A percentile compares a stretch with the other conserved stretches of the same genome.
Evolutionary conservation across 2,113 vertebrate genomes (phyloP).

Genomic region (Panthera uncia): DNA sequence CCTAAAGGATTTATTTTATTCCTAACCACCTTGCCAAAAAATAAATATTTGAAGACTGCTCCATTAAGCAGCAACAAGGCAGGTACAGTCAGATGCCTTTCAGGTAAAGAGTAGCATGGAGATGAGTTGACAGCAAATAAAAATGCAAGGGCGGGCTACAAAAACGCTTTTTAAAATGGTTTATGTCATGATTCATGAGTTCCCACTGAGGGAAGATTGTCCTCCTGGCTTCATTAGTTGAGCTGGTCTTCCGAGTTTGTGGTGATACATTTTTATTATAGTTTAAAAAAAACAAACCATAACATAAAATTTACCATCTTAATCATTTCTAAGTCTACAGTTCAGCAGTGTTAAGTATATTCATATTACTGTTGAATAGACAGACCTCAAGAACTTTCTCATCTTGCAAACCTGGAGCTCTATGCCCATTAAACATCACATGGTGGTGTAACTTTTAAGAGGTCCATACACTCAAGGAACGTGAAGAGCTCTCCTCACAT

Average conservation of each 20-base stretch:
- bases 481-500: background rate
- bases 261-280: background rate
- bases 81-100: background rate
- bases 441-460: background rate
- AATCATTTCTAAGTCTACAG: background rate
- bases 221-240: background rate
- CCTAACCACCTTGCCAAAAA: conserved; percentile 20
- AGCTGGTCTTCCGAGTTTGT: background rate
- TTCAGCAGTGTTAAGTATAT: background rate
- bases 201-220: background rate
- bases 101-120: background rate
- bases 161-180: background rate
- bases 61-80: background rate
- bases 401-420: background rate
- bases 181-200: background rate
- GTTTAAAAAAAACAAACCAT: background rate
- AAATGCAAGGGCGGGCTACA: background rate
- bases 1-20: conserved; percentile 36
- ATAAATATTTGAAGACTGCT: conserved; percentile 13
- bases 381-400: background rate
- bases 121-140: background rate
- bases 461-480: background rate
- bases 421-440: background rate
- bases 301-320: background rate
- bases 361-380: background rate